Percentiles rank a stretch among this genome's conserved stretches.
phyloP scores from a whole-genome alignment of 2,113 vertebrate species.

The Zapornia atra region DNA sequence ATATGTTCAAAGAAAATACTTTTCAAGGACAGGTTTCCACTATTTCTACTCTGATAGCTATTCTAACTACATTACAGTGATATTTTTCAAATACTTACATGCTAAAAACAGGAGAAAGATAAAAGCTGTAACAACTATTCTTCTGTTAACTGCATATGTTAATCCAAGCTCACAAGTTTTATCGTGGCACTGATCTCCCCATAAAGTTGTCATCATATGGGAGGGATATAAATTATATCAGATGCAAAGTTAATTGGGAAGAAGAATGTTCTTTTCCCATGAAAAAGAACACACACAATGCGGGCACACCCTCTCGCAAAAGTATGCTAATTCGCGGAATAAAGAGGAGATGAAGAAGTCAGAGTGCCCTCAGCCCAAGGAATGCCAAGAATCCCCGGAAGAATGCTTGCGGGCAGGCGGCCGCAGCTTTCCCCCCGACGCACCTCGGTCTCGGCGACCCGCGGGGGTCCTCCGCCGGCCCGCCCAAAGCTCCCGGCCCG shows the following conservation, averaged over 20 bases:
- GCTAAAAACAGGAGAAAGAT: neutral
- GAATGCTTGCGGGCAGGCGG: neutral
- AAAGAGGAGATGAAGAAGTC: neutral
- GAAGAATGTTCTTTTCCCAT: neutral
- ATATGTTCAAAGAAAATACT: neutral
- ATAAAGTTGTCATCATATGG: neutral
- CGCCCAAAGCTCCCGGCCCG: neutral
- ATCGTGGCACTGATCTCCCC: neutral
- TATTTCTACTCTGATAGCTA: neutral
- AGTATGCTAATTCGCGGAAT: neutral
- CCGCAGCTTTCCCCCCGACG: neutral
- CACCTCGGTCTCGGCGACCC: neutral
- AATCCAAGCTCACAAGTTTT: neutral
- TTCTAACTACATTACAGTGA: neutral
- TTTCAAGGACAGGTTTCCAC: neutral
- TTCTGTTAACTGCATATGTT: neutral
- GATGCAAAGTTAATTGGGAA: neutral
- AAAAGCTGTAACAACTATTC: neutral
- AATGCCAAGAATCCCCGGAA: conserved; percentile 52
- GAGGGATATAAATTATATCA: neutral
- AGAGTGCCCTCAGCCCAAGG: neutral
- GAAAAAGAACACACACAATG: neutral
- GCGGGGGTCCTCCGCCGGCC: neutral
- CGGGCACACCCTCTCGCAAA: neutral
- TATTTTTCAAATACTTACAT: neutral